Conservation (phyloP, 2,797 vertebrate species). For the Falco columbarius region DNA sequence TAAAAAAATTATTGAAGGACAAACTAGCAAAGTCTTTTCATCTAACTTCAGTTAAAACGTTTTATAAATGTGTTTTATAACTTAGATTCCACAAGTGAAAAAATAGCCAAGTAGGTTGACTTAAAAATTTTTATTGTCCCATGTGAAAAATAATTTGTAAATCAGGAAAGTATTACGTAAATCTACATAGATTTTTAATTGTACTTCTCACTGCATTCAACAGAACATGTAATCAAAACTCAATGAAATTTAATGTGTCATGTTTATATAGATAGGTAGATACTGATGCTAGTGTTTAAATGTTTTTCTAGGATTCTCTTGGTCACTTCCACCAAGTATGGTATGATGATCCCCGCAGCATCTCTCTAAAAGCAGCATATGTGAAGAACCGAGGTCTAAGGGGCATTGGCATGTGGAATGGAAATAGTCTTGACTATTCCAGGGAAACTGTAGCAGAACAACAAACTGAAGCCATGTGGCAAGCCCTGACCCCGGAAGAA, state of each 20-base stretch:
- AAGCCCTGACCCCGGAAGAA: slow-evolving; percentile 79
- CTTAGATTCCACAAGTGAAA: neutral
- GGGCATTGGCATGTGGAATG: slow-evolving; percentile 95
- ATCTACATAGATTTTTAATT: neutral
- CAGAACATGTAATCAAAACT: neutral
- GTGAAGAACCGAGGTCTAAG: slow-evolving; percentile 79
- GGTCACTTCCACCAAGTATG: slow-evolving; percentile 90
- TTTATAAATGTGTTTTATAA: neutral
- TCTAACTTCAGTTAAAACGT: neutral
- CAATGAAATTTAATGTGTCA: neutral
- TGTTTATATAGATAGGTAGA: neutral
- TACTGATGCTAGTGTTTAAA: neutral
- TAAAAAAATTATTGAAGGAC: neutral
- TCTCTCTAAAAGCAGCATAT: slow-evolving; percentile 84
- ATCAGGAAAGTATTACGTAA: neutral
- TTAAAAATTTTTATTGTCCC: neutral
- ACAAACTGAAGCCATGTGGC: slow-evolving; percentile 90
- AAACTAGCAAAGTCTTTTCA: neutral
- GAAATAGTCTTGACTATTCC: slow-evolving; percentile 90
- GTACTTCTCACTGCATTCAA: neutral
- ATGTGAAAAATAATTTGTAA: neutral
- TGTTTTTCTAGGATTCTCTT: slow-evolving; percentile 77
- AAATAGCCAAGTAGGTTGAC: neutral
- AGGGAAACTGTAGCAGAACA: slow-evolving; percentile 77
- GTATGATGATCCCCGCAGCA: slow-evolving; percentile 92